Evolutionary conservation across 2,888 invertebrate genomes (phyloP).

Genomic region (Drosophila emarginata): DNA sequence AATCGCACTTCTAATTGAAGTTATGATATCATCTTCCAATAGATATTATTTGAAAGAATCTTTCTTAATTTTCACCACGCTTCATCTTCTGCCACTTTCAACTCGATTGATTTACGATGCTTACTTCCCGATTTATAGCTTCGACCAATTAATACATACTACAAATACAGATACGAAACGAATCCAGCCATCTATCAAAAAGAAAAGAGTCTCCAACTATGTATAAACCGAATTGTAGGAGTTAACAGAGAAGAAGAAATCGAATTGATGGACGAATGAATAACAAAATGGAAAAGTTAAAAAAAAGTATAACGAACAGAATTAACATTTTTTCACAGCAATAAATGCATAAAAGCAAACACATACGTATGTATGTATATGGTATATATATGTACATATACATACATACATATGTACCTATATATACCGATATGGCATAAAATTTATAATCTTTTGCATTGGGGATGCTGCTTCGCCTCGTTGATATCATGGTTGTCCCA

Average conservation of each 20-base stretch:
- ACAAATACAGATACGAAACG: constrained; percentile 35
- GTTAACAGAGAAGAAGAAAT: constrained; percentile 21
- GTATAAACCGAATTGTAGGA: constrained; percentile 9
- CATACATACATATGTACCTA: constrained; percentile 18
- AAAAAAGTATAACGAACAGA: constrained; percentile 60
- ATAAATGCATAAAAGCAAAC: constrained; percentile 72
- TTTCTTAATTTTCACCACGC: background rate
- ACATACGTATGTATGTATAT: constrained; percentile 34
- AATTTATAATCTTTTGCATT: constrained; percentile 71
- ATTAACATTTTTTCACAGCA: constrained; percentile 77
- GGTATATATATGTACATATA: constrained; percentile 13
- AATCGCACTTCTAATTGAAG: background rate
- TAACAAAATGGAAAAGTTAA: constrained; percentile 60
- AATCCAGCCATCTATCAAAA: constrained; percentile 39
- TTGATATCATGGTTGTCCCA: constrained; percentile 1
- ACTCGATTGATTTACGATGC: constrained; percentile 64
- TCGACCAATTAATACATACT: constrained; percentile 71
- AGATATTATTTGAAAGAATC: background rate
- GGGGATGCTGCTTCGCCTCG: constrained; percentile 46
- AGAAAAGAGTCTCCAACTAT: constrained; percentile 57
- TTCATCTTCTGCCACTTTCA: background rate
- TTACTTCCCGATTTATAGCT: constrained; percentile 62
- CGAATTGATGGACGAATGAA: constrained; percentile 28
- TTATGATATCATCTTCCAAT: background rate
- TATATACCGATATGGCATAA: constrained; percentile 48